phyloP scores from a whole-genome alignment of 2,113 vertebrate species.

The Oceanites oceanicus region DNA sequence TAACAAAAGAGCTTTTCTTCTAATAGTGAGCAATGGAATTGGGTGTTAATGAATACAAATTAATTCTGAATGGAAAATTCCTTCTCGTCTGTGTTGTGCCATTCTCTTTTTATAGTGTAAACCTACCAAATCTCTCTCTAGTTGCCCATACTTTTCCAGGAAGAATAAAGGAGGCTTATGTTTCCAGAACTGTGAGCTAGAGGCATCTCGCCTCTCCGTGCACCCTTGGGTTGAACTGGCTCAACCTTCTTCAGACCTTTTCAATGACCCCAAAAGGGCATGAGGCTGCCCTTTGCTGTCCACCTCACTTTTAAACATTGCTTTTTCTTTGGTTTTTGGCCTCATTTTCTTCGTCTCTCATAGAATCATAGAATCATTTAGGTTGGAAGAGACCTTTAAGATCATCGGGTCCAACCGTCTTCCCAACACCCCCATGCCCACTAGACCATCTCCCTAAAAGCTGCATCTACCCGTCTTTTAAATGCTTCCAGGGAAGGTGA shows the following conservation, averaged over 20 bases:
- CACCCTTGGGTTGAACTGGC: background rate
- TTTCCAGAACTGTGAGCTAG: background rate
- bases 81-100: background rate
- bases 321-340: background rate
- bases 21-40: conserved; percentile 16
- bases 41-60: conserved; percentile 63
- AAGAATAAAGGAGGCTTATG: conserved; percentile 1
- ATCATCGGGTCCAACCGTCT: too few relatives aligned
- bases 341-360: background rate
- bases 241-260: background rate
- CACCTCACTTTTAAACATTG: background rate
- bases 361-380: too few relatives aligned
- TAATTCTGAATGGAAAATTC: conserved; percentile 64
- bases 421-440: too few relatives aligned
- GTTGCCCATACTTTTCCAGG: conserved; percentile 10
- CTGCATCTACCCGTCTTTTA: too few relatives aligned
- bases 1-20: conserved; percentile 57
- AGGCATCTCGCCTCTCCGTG: background rate
- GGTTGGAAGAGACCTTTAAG: too few relatives aligned
- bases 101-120: background rate
- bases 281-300: background rate
- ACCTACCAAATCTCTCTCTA: background rate
- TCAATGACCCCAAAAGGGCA: background rate
- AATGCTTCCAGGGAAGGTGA: too few relatives aligned
- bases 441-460: too few relatives aligned